Evolutionary conservation across 1,140 invertebrate genomes (phyloP), one percentile per base, ranked within the genome.

Genomic region (Pseudomyrmex dendroicus): DNA sequence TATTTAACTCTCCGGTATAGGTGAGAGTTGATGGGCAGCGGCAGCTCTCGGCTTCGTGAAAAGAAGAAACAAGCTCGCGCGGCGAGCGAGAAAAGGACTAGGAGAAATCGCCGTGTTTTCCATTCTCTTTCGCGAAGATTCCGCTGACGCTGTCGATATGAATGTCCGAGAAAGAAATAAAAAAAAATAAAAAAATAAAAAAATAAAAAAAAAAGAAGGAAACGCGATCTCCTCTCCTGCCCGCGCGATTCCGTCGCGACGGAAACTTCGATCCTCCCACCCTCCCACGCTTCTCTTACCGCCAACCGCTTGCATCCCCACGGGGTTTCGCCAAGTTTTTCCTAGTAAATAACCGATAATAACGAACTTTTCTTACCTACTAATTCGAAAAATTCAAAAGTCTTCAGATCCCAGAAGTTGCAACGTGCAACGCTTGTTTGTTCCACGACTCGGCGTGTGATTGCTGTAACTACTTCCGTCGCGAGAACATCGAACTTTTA

Each of bases 1-100:
- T 89, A 90, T 90, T 86, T 88, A 90, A 90, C 84, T 89, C 73
- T 70, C 35, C 61, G 44, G 20, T 64, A 73, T 66, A 44, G 62
- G 35, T 35, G 35, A 12, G 44, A 56, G 59, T 66, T 84, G 82
- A 87, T 86, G 86, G 70, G 74, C 68, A 66, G 46, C 50, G 62
- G 82, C 48, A 74, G 56, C 17, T 57, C 1, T 52, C 50, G 50
- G 50, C 9, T 10, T 62, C 25, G 50, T 22, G 20, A 8, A 52
- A 70, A 76, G 62, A 76, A 56, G 48, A 74, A 56, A 64, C 35
- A 52, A 46, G 66, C 22, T 59, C 17, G 22, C 22, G 64, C 17
- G 22, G 22, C n/a, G 48, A 57, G 35, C 9, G 44, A 52, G 35
- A 56, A 67, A 50, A 9, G 35, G 9, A 44, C 25, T 17, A 44